Conservation (phyloP, 1,140 invertebrate species). For the Marisa cornuarietis region DNA sequence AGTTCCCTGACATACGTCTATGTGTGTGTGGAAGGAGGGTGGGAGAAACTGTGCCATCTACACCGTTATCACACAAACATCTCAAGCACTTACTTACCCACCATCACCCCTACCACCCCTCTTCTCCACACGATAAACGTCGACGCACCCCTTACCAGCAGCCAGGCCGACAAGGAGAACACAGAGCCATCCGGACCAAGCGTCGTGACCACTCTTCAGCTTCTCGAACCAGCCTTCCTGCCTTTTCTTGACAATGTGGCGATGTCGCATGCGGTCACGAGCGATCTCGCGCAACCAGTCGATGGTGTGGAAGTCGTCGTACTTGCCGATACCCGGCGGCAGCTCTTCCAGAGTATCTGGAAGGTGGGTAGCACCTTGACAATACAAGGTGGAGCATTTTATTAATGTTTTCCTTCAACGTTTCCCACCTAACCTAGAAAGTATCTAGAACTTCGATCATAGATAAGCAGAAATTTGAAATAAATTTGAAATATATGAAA, state of each 20-base stretch:
- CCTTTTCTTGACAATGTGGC: constrained; percentile 85
- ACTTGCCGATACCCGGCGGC: constrained; percentile 88
- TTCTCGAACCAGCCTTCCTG: constrained; percentile 56
- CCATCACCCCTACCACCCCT: not conserved
- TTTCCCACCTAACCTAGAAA: too few species aligned
- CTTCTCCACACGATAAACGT: too few species aligned
- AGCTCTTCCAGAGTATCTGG: constrained; percentile 77
- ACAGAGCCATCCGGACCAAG: constrained; percentile 99
- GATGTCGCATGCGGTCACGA: constrained; percentile 94
- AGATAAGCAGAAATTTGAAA: too few species aligned
- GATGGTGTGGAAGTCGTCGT: constrained; percentile 99
- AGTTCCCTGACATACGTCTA: too few species aligned
- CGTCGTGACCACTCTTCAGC: constrained; percentile 75
- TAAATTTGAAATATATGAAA: too few species aligned
- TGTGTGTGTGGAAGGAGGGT: too few species aligned
- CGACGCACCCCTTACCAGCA: constrained; percentile 61
- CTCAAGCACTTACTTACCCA: constrained; percentile 3
- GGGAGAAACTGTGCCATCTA: too few species aligned
- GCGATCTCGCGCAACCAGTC: constrained; percentile 99
- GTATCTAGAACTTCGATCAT: too few species aligned
- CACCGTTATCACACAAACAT: too few species aligned
- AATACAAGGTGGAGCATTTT: not conserved
- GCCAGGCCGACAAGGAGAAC: constrained; percentile 94
- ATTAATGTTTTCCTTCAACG: too few species aligned
- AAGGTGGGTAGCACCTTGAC: constrained; percentile 58